These are phyloP conservation scores for Botia almorhae DNA, from an alignment of 2,797 vertebrate genomes.

Conservation along the genomic window DNA sequence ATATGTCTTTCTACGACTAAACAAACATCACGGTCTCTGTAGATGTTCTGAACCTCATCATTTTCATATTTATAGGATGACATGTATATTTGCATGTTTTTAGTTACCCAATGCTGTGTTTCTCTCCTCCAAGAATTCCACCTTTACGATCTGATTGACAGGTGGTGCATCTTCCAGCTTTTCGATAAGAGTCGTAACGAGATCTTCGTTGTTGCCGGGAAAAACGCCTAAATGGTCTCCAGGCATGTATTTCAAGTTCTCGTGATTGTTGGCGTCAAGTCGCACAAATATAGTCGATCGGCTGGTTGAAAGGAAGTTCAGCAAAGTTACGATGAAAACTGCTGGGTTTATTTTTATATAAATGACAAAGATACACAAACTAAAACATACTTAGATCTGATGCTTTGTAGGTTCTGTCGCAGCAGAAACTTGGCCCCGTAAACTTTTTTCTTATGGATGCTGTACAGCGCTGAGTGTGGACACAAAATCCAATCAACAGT, in stretches of 20 bases:
- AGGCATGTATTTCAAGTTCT: constrained; percentile 88
- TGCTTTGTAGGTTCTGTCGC: constrained; percentile 91
- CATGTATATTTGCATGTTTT: neutral
- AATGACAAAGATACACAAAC: neutral
- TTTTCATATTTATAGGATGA: neutral
- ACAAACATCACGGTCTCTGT: neutral
- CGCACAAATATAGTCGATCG: constrained; percentile 93
- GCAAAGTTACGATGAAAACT: neutral
- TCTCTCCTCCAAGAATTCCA: constrained; percentile 95
- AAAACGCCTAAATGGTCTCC: constrained; percentile 97
- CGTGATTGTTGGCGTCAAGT: constrained; percentile 88
- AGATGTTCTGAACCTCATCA: neutral
- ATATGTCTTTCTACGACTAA: neutral
- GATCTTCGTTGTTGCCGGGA: constrained; percentile 91
- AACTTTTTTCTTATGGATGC: constrained; percentile 92
- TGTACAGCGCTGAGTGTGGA: constrained; percentile 82
- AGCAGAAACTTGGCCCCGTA: constrained; percentile 87
- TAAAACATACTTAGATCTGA: constrained; percentile 89
- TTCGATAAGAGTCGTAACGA: constrained; percentile 90
- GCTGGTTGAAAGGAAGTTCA: constrained; percentile 69
- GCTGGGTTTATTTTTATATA: neutral
- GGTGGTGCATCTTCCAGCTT: constrained; percentile 92
- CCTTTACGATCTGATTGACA: constrained; percentile 91
- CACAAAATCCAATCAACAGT: constrained; percentile 21
- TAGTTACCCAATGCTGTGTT: constrained; percentile 90